phyloP scores from a whole-genome alignment of 2,797 vertebrate genomes.

The Crenuchus spilurus region DNA sequence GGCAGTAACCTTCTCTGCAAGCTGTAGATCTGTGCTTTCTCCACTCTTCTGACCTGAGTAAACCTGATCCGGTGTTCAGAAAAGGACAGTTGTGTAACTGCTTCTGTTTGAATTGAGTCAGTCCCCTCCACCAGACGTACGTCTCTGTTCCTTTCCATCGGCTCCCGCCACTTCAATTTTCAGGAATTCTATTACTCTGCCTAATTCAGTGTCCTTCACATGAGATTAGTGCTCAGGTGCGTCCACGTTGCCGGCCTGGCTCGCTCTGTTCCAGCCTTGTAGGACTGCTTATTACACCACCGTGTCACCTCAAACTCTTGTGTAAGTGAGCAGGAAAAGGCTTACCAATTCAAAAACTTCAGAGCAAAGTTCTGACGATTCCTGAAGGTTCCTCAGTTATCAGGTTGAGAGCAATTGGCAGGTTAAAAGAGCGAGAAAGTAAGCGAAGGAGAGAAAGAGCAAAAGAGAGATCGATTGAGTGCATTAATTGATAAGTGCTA shows the following conservation, averaged over 20 bases:
- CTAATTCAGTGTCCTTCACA: slow-evolving; percentile 39
- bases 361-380: not conserved
- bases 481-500: slow-evolving; percentile 55
- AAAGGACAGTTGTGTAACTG: slow-evolving; percentile 18
- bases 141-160: slow-evolving; percentile 13
- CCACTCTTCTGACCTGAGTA: not conserved
- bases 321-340: slow-evolving; percentile 16
- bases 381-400: not conserved
- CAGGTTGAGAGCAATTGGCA: slow-evolving; percentile 10
- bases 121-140: slow-evolving; percentile 34
- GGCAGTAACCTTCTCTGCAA: slow-evolving; percentile 36
- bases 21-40: not conserved
- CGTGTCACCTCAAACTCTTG: slow-evolving; percentile 28
- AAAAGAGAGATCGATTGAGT: slow-evolving; percentile 48
- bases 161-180: slow-evolving; percentile 42
- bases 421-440: slow-evolving; percentile 26
- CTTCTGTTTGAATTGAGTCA: slow-evolving; percentile 32
- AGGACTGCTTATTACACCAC: slow-evolving; percentile 33
- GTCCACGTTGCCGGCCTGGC: not conserved
- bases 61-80: slow-evolving; percentile 22
- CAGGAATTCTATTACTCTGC: slow-evolving; percentile 44
- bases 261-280: not conserved
- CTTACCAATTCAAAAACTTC: slow-evolving; percentile 10
- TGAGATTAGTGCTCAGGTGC: slow-evolving; percentile 1
- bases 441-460: slow-evolving; percentile 19